Conservation (phyloP, 1,140 invertebrate genomes). For the Papilio polytes region DNA sequence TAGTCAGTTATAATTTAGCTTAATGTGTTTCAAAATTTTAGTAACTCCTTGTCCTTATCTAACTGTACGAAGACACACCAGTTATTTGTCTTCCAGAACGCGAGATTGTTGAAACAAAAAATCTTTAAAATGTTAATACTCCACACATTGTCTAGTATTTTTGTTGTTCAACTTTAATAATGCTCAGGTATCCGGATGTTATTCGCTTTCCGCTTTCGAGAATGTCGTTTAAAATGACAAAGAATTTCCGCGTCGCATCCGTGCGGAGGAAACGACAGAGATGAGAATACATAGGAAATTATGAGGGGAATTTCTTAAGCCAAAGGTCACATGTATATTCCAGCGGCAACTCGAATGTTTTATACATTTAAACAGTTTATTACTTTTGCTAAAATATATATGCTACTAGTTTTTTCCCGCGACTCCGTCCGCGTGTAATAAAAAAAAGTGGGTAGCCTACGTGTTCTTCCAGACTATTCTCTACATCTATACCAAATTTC, state of each 20-base stretch:
- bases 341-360: background rate
- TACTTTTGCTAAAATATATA: too few species aligned
- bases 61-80: too few species aligned
- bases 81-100: too few species aligned
- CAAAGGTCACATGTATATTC: background rate
- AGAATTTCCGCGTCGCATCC: constrained; percentile 8
- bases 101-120: background rate
- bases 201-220: background rate
- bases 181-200: background rate
- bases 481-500: too few species aligned
- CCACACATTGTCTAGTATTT: background rate
- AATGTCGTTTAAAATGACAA: constrained; percentile 6
- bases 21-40: too few species aligned
- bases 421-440: too few species aligned
- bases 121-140: background rate
- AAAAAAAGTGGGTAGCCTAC: too few species aligned
- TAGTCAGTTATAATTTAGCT: too few species aligned
- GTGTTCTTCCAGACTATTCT: too few species aligned
- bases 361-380: too few species aligned
- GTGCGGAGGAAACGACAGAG: background rate
- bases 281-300: background rate
- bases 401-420: too few species aligned
- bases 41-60: too few species aligned
- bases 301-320: background rate
- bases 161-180: background rate